Evolutionary conservation across 2,113 vertebrate species (phyloP).

Genomic region (Cyprinodon variegatus): DNA sequence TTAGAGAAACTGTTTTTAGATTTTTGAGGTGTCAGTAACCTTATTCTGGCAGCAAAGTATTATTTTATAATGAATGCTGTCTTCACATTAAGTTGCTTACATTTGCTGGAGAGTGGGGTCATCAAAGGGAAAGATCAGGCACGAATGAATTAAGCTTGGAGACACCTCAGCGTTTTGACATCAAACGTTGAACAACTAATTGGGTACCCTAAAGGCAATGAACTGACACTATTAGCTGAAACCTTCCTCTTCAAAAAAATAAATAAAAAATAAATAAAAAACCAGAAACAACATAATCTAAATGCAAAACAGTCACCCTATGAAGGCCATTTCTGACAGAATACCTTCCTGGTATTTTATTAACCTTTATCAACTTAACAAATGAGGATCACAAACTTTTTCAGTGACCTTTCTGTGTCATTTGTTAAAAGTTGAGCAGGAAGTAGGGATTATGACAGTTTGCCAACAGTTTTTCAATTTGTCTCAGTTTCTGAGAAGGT

Average conservation of each 20-base stretch:
- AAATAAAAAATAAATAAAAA: too few relatives aligned
- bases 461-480: constrained; percentile 4
- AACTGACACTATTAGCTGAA: constrained; percentile 35
- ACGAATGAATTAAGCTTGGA: constrained; percentile 45
- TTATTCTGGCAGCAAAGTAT: background rate
- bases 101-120: constrained; percentile 46
- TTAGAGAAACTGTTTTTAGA: background rate
- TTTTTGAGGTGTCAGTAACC: background rate
- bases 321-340: constrained; percentile 31
- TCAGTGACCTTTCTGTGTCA: constrained; percentile 52
- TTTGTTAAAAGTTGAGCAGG: constrained; percentile 38
- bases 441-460: constrained; percentile 9
- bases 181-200: constrained; percentile 51
- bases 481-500: constrained; percentile 27
- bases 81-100: constrained; percentile 16
- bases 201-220: constrained; percentile 37
- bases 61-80: background rate
- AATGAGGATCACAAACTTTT: constrained; percentile 60
- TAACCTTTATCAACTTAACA: constrained; percentile 68
- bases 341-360: constrained; percentile 36
- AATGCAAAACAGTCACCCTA: constrained; percentile 50
- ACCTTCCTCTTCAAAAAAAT: constrained; percentile 31
- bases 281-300: constrained; percentile 33
- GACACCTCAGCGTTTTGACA: constrained; percentile 17
- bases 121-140: constrained; percentile 28